Conservation (phyloP, 30 jellyfish, hydroid and myxozoan genomes). For the Hydractinia echinata region DNA sequence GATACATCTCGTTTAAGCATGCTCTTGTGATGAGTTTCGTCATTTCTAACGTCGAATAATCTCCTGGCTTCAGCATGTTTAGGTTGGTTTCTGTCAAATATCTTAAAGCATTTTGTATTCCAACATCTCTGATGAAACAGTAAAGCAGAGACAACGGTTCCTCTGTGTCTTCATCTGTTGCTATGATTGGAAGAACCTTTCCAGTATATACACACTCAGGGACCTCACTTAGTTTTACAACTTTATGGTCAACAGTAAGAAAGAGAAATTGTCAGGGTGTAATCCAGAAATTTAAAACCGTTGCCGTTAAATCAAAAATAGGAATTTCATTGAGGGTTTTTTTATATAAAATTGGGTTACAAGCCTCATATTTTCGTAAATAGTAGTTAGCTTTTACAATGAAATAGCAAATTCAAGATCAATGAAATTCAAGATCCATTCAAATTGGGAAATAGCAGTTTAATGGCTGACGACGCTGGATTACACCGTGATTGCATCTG, state of each 20-base stretch:
- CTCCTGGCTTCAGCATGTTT: slow-evolving; percentile 14
- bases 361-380: too few species aligned
- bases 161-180: neutral
- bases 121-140: slow-evolving; percentile 32
- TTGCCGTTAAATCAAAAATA: too few species aligned
- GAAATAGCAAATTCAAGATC: too few species aligned
- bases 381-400: too few species aligned
- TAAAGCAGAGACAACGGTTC: slow-evolving; percentile 34
- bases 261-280: neutral
- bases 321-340: too few species aligned
- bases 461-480: too few species aligned
- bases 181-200: neutral
- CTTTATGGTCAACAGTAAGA: too few species aligned
- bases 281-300: neutral
- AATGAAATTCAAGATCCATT: too few species aligned
- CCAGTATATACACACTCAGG: neutral
- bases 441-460: too few species aligned
- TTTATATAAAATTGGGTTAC: too few species aligned
- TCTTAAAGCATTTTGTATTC: slow-evolving; percentile 20
- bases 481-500: too few species aligned
- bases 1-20: slow-evolving; percentile 44
- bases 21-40: slow-evolving; percentile 31
- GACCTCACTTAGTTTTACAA: too few species aligned
- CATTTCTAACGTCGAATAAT: slow-evolving; percentile 26
- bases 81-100: slow-evolving; percentile 40